Conservation (phyloP, 2,888 invertebrate species). For the Lathronympha strigana region DNA sequence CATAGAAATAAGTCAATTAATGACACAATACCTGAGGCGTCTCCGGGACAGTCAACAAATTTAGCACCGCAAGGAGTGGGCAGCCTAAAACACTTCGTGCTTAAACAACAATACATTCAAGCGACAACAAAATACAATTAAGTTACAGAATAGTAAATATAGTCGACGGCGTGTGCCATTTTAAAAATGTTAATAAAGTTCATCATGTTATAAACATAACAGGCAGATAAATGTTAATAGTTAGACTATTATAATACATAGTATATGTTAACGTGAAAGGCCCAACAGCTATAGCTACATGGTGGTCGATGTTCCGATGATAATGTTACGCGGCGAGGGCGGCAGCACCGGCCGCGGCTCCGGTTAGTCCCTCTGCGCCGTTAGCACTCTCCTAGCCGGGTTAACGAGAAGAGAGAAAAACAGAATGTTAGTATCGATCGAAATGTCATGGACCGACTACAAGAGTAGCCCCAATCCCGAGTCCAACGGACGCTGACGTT, state of each 20-base stretch:
- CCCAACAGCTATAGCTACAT: constrained; percentile 84
- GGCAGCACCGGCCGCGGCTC: constrained; percentile 71
- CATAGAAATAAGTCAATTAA: constrained; percentile 15
- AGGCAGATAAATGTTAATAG: constrained; percentile 84
- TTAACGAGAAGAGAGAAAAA: constrained; percentile 89
- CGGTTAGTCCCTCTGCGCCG: constrained; percentile 84
- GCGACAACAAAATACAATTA: constrained; percentile 75
- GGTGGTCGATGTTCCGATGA: constrained; percentile 82
- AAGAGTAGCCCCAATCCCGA: constrained; percentile 74
- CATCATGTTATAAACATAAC: constrained; percentile 84
- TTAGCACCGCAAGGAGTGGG: constrained; percentile 70
- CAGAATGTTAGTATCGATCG: constrained; percentile 88
- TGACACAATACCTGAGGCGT: constrained; percentile 30
- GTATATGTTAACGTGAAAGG: constrained; percentile 83
- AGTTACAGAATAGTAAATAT: constrained; percentile 80
- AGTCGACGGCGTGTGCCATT: constrained; percentile 84
- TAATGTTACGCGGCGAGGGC: constrained; percentile 76
- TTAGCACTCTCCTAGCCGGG: constrained; percentile 92
- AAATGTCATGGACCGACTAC: constrained; percentile 81
- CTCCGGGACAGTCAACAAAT: constrained; percentile 50
- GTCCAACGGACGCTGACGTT: constrained; percentile 60
- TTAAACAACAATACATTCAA: constrained; percentile 78
- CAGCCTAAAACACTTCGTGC: constrained; percentile 79
- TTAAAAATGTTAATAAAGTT: constrained; percentile 80
- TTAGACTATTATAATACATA: constrained; percentile 84